Evolutionary conservation across 2,797 vertebrate genomes (phyloP), one percentile per base, ranked within the genome.

Genomic region (Amazona finschi): DNA sequence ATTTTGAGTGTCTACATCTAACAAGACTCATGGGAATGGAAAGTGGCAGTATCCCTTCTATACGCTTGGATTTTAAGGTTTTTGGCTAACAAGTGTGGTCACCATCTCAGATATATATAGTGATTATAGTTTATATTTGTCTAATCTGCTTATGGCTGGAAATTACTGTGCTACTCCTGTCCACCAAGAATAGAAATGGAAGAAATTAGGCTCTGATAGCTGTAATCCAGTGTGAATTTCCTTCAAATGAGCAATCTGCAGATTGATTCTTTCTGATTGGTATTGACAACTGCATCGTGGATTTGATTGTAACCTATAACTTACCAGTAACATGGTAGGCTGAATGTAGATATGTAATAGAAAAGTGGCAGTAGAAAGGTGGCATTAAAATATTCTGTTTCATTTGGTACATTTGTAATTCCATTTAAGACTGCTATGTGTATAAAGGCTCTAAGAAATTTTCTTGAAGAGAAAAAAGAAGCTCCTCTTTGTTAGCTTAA

Each of bases 1-100:
- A 22, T 97, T 97, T 57, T 97, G 98, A 98, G 81, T 89, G 96
- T 85, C 96, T 95, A 78, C 81, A 2, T 17, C 41, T 58, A 30
- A 47, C 71, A 70, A 70, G 87, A 46, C 77, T 69, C 41, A 0
- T 50, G 82, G 93, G 77, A 67, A 36, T 47, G 87, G n/a, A 12
- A 11, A 4, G 39, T 15, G 87, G 90, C 89, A 74, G 31, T 8
- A 18, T 69, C 93, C 88, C 95, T 89, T 77, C 49, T 74, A 7
- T 52, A 25, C 11, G 36, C 65, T 39, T 14, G 74, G 19, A 11
- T 22, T 31, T 46, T 7, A 18, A 60, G 73, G 82, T 9, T 69
- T 81, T 65, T 6, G 71, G 39, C 80, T 79, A 31, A 67, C 30
- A 11, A 49, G 79, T 31, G 64, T 38, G 58, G 73, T 61, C 64